Evolutionary conservation across 2,113 vertebrate species (phyloP), one percentile per base, ranked within the genome.

Genomic region (Oncorhynchus clarkii): DNA sequence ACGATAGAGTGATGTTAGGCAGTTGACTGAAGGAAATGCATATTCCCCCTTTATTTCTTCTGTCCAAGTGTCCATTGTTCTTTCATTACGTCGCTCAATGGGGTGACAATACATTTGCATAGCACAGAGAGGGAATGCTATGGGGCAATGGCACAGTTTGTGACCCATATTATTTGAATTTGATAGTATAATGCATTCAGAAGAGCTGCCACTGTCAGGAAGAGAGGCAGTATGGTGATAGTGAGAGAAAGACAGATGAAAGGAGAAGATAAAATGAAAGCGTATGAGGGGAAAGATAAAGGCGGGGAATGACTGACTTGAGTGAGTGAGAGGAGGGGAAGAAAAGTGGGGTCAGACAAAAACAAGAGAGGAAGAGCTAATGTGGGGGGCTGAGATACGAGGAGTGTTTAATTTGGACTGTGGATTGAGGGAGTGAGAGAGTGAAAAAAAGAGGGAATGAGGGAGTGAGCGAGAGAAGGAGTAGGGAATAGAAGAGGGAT

Each of bases 91-190:
- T 67, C 0, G 79, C 79, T 82, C 83, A 67, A 81, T 78, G 80
- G 81, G 78, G 76, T 84, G 72, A 73, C 71, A 1, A 67, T 83
- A 72, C 78, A 69, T 80, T 79, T 82, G 76, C 67, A 70, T 57
- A 1, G 71, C 59, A 1, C 68, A 75, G 76, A 76, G 65, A 74
- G 77, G 77, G 81, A 83, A 78, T 24, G 84, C 87, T 81, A 71
- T 26, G 72, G 84, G 88, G 86, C 87, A 82, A 74, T 87, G 87
- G 86, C 88, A 88, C 86, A 91, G 84, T 89, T 91, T 87, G 84
- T 88, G 90, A 91, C 88, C 87, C 86, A 87, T 80, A 90, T 91
- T 86, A 88, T 86, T 85, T 84, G 84, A 88, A 89, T 88, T 84
- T 86, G 81, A 77, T 78, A 79, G 79, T 77, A 89, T 88, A 82